These are phyloP conservation scores for Eurystomus glaucurus DNA, from an alignment of 2,797 vertebrate species.

Conservation along the genomic window DNA sequence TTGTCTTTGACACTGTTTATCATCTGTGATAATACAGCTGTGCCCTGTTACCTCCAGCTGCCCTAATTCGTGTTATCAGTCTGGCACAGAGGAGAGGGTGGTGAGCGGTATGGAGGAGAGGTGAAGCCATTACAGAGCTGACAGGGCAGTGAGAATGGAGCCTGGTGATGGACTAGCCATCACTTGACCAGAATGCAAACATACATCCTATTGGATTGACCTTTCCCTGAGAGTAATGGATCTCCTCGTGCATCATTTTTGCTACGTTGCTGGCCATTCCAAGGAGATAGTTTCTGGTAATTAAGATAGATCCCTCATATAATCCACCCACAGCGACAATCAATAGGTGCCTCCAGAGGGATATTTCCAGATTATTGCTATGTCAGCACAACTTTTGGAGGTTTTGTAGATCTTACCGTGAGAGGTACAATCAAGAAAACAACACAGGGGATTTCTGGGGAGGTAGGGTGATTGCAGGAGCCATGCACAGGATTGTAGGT, in stretches of 20 bases:
- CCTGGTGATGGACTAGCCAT: slow-evolving; percentile 71
- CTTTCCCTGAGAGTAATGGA: slow-evolving; percentile 82
- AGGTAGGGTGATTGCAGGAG: not conserved
- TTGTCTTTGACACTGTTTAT: slow-evolving; percentile 72
- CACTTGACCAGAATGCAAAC: slow-evolving; percentile 70
- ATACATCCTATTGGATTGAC: slow-evolving; percentile 80
- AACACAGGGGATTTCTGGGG: accelerated
- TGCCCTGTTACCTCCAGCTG: slow-evolving; percentile 45
- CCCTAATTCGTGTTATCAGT: slow-evolving; percentile 53
- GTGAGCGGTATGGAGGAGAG: slow-evolving; percentile 38
- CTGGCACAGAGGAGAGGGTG: not conserved
- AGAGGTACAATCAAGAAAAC: not conserved
- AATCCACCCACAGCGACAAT: slow-evolving; percentile 50
- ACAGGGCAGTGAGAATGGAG: slow-evolving; percentile 49
- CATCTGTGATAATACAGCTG: slow-evolving; percentile 65
- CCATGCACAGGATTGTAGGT: accelerated
- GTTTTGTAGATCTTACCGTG: not conserved
- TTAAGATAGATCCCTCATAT: slow-evolving; percentile 78
- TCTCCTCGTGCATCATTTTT: slow-evolving; percentile 44
- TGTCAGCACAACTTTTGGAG: slow-evolving; percentile 63
- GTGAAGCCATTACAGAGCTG: slow-evolving; percentile 75
- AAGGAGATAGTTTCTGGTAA: slow-evolving; percentile 70
- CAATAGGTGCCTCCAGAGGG: slow-evolving; percentile 50
- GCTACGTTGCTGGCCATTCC: slow-evolving; percentile 54
- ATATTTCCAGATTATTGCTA: slow-evolving; percentile 69